phyloP scores from a whole-genome alignment of 2,113 vertebrate species.

The Merops nubicus region DNA sequence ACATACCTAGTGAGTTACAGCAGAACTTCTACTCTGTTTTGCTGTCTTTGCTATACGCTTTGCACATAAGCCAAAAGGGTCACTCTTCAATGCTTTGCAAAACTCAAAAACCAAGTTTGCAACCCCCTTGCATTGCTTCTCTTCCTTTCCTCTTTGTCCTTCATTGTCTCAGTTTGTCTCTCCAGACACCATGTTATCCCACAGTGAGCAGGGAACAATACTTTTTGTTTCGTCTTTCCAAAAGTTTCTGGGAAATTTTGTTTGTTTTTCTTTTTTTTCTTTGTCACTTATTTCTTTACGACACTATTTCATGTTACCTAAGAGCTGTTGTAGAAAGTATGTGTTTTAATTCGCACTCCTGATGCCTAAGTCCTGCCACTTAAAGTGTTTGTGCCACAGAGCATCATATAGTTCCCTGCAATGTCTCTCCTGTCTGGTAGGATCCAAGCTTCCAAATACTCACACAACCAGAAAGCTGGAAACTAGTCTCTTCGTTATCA shows the following conservation, averaged over 20 bases:
- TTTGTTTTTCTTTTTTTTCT: neutral
- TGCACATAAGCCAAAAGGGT: neutral
- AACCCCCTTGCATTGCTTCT: neutral
- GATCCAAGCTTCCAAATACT: neutral
- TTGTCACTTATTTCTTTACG: neutral
- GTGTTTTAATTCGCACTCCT: neutral
- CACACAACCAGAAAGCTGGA: neutral
- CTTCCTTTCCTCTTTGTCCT: neutral
- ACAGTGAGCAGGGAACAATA: accelerated
- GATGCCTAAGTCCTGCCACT: neutral
- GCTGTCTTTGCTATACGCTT: neutral
- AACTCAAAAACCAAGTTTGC: neutral
- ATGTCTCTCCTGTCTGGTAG: neutral
- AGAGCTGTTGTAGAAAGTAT: neutral
- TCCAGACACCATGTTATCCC: neutral
- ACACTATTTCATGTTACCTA: neutral
- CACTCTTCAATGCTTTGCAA: neutral
- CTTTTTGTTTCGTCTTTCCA: neutral
- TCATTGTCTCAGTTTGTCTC: neutral
- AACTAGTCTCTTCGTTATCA: neutral
- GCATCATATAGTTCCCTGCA: neutral
- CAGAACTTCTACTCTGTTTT: neutral
- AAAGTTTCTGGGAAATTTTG: neutral
- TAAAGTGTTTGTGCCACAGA: neutral
- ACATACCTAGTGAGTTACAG: neutral